Base-by-base conservation (phyloP, 2,888 invertebrate species). In the Stenodema calcarata region DNA sequence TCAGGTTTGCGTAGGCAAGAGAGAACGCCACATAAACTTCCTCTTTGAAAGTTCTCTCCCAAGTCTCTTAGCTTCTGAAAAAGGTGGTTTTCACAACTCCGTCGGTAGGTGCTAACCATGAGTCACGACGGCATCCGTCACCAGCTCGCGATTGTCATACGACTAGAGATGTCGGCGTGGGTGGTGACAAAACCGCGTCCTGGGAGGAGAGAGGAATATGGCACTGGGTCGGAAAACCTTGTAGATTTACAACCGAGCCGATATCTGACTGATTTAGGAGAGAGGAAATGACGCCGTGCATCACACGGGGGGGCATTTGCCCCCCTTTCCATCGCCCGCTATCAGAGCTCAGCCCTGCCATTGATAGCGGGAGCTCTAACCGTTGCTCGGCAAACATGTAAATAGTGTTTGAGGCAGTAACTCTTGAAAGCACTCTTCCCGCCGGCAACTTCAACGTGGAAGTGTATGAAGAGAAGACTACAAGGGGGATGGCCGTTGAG, bases 241-340 rank as follows among this genome's bases (percentile, higher is more conserved):
- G 84, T 73, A 47, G 84, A 84, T 84, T 84, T 75, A 75, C 73
- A 44, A 30, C 84, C 84, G 28, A 69, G 27, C 84, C 84, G 84
- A 84, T 84, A 84, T 84, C 84, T 84, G 84, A 84, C 84, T 84
- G 84, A 84, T 84, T 84, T 84, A 84, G 84, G 44, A 27, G 84
- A 47, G 84, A 41, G 84, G 84, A 84, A 84, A 84, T 84, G 84
- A 84, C 84, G 75, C 47, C 84, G 73, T 84, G 73, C 73, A 75
- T 84, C 84, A 84, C 84, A 23, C 41, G 54, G 69, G 62, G 41
- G 41, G 54, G 50, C 62, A 78, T 70, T 23, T 1, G 1, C 70
- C 70, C 14, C 70, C 27, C 78, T 14, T 23, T 7, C 23, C 73
- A 41, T 16, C 73, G 30, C 16, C 54, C 16, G 62, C 41, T 73